Evolutionary conservation across 2,113 vertebrate species (phyloP).

Genomic region (Lepus timidus): DNA sequence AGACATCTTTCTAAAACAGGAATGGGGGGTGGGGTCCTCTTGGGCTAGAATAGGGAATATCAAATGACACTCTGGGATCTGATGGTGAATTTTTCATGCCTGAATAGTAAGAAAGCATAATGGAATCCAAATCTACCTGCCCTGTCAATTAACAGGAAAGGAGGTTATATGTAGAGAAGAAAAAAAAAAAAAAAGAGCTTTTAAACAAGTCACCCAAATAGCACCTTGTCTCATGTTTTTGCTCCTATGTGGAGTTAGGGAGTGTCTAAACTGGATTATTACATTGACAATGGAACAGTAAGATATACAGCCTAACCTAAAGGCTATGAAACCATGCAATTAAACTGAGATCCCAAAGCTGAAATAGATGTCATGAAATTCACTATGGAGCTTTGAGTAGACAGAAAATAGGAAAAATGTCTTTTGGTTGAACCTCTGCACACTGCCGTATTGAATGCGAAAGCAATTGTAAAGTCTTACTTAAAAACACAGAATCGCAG

Average conservation of each 20-base stretch:
- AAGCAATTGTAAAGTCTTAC: neutral
- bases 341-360: neutral
- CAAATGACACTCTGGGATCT: neutral
- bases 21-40: neutral
- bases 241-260: neutral
- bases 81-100: neutral
- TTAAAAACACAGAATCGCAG: neutral
- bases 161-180: neutral
- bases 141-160: neutral
- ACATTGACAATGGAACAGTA: neutral
- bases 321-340: neutral
- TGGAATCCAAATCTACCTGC: accelerated
- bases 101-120: neutral
- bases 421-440: neutral
- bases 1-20: neutral
- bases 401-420: neutral
- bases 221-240: neutral
- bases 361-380: neutral
- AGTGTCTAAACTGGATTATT: neutral
- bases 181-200: neutral
- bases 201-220: neutral
- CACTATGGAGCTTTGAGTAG: neutral
- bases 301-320: neutral
- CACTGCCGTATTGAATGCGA: neutral
- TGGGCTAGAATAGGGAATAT: neutral